Base-by-base conservation (phyloP, 2,113 vertebrate species). In the Serinus canaria region DNA sequence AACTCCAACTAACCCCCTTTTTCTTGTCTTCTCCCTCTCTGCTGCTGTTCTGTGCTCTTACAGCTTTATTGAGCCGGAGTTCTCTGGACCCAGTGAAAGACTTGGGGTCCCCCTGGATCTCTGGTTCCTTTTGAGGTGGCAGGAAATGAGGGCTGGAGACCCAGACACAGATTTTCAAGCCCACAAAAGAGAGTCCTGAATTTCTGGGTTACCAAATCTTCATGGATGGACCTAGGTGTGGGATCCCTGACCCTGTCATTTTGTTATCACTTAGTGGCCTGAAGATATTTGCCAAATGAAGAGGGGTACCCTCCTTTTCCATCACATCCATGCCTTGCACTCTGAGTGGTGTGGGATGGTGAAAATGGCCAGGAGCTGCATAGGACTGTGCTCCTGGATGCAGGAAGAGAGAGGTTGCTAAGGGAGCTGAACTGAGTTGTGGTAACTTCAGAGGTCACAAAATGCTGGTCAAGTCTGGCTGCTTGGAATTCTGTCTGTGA, bases 191-290 rank as follows among this genome's bases (percentile, higher is more conserved):
- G 11, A 85, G 11, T 60, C 8, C 7, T 35, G 33, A 47, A 47
- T 60, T 74, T 83, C 58, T 55, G 49, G 25, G 23, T 41, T 73
- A 10, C 13, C 18, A 77, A 10, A 87, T 4, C 15, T 43, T 73
- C 46, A 31, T 0, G 1, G 20, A 35, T 27, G 23, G n/a, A 49
- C 49, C n/a, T 46, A 28, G 10, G 15, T 44, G 7, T 53, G 43
- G 13, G 7, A 43, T 1, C 4, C 3, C n/a, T 58, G 11, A 4
- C 2, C 7, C 16, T 1, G 0, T 24, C 19, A 25, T 60, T 22
- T 3, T 14, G 24, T 55, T 60, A 25, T 16, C 1, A 2, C 27
- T 73, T 39, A 81, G 16, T 0, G 2, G 15, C 47, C 47, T 67
- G 56, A 59, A 53, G 39, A 28, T 7, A 18, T 39, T 63, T 72